Conservation (phyloP, 2,888 invertebrate genomes). For the Gerosis bhagava region DNA sequence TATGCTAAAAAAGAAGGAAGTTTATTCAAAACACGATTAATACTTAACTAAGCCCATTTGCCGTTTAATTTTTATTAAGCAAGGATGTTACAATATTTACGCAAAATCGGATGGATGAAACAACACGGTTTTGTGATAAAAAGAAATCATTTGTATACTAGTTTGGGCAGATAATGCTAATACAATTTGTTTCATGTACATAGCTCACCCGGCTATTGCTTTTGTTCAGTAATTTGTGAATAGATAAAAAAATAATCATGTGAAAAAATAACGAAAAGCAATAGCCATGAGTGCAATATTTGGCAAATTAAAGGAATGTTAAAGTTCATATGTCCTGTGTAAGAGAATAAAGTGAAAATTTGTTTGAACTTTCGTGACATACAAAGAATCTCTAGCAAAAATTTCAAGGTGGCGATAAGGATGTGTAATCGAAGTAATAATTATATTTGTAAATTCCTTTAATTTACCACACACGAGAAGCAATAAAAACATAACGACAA, state of each 20-base stretch:
- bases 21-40: constrained; percentile 61
- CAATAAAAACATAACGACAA: too few species aligned
- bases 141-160: constrained; percentile 44
- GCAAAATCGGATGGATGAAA: constrained; percentile 39
- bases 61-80: constrained; percentile 66
- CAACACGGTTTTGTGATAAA: constrained; percentile 43
- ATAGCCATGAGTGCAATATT: constrained; percentile 48
- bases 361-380: too few species aligned
- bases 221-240: constrained; percentile 26
- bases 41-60: constrained; percentile 72
- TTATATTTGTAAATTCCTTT: too few species aligned
- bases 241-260: constrained; percentile 11
- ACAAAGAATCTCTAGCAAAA: too few species aligned
- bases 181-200: constrained; percentile 41
- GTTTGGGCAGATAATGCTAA: constrained; percentile 56
- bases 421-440: too few species aligned
- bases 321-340: too few species aligned
- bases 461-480: too few species aligned
- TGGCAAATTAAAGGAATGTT: constrained; percentile 38
- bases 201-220: constrained; percentile 51
- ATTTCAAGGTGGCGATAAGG: too few species aligned
- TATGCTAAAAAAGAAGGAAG: constrained; percentile 70
- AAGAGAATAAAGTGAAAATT: too few species aligned
- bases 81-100: constrained; percentile 50
- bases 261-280: constrained; percentile 32